Base-by-base conservation (phyloP, 2,888 invertebrate genomes). In the Xanthia togata region DNA sequence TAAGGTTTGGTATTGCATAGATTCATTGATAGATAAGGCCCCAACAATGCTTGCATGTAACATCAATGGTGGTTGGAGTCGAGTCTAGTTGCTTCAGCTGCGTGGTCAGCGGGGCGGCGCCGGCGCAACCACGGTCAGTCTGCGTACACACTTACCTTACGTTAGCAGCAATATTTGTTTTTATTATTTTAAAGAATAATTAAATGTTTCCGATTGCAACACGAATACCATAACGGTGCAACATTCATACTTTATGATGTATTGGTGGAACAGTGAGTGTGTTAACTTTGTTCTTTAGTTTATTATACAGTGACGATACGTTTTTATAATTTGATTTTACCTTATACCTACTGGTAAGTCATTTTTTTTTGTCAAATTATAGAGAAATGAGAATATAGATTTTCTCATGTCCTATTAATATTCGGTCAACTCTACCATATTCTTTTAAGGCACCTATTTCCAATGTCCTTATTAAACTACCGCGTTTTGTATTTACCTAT, bases 41-140 rank as follows among this genome's bases (percentile, higher is more conserved):
- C 94, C 95, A 95, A 96, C 94, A 95, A 95, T 95, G 95, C 92
- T 91, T 93, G 92, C 93, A 90, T 93, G 93, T 94, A 93, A 94
- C 93, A 93, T 92, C 91, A 91, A 92, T 91, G 90, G 89, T 89
- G 88, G 88, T 90, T 89, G 87, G 79, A 87, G 76, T 91, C 91
- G 91, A 71, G 88, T 89, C 88, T 92, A 90, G 88, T 93, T 93
- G 93, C 93, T 90, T 93, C 91, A 92, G 90, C 84, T 81, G 90
- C 87, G 92, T 93, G 94, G 92, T 90, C 95, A 95, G 93, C 93
- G 93, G 93, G 91, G 93, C 94, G 94, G 81, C 89, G 90, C 93
- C 84, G 85, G 89, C 91, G 89, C 91, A 88, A 75, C 84, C 72
- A 90, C 89, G 93, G 93, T 92, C 94, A 94, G 93, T 94, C 91